These are phyloP conservation scores for Brachionus plicatilis DNA, from an alignment of 1,140 invertebrate species.

Conservation along the genomic window DNA sequence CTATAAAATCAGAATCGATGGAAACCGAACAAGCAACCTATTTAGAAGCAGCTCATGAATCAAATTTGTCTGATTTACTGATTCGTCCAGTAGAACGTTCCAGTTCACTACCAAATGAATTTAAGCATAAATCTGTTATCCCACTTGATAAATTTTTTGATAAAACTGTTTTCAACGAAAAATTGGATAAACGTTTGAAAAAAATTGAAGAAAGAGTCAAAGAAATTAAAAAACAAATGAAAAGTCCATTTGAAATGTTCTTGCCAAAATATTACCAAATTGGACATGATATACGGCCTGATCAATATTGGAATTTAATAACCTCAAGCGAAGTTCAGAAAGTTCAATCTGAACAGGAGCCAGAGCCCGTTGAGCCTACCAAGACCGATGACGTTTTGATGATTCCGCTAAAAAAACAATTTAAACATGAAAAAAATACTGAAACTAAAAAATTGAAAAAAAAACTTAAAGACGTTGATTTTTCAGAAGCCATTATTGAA, in stretches of 20 bases:
- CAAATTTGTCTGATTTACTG: background rate
- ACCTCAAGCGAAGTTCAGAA: background rate
- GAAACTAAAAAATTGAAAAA: background rate
- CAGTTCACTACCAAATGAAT: background rate
- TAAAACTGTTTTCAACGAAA: background rate
- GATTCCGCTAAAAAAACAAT: slow-evolving; percentile 30
- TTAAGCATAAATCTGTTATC: background rate
- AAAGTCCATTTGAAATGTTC: slow-evolving; percentile 20
- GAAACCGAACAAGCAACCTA: background rate
- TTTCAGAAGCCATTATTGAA: slow-evolving; percentile 10
- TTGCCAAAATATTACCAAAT: slow-evolving; percentile 24
- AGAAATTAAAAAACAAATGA: slow-evolving; percentile 5
- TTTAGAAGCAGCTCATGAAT: background rate
- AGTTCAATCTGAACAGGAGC: background rate
- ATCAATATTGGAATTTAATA: slow-evolving; percentile 6
- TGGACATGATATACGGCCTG: background rate
- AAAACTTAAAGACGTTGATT: background rate
- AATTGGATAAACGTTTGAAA: background rate
- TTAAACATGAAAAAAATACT: background rate
- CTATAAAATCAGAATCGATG: background rate
- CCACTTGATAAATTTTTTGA: background rate
- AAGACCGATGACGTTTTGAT: background rate
- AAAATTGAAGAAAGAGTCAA: slow-evolving; percentile 14
- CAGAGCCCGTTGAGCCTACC: background rate
- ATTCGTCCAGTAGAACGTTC: background rate